A percentile compares a stretch with the other conserved stretches of the same genome.
These are phyloP conservation scores for Ctenodactylus gundi DNA, from an alignment of 2,113 vertebrate species.

Conservation along the genomic window DNA sequence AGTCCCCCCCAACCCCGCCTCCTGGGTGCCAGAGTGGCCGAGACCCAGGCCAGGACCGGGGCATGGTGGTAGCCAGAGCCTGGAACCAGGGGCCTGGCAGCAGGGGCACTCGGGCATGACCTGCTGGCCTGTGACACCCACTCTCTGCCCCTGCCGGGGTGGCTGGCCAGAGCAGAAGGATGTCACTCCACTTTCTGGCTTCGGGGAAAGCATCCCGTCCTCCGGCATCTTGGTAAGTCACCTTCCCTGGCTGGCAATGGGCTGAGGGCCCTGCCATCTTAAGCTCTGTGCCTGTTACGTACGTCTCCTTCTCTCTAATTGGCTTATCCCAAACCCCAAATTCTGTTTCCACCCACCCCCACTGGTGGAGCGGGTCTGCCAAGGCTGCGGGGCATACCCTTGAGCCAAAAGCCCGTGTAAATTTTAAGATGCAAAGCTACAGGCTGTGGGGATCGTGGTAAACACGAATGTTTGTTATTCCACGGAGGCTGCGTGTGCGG, in stretches of 20 bases:
- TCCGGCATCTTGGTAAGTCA: constrained; percentile 56
- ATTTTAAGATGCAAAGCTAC: constrained; percentile 30
- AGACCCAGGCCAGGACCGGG: too few species aligned
- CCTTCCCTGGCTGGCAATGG: background rate
- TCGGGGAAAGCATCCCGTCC: background rate
- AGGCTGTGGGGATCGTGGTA: constrained; percentile 31
- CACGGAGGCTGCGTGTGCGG: background rate
- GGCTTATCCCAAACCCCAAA: constrained; percentile 65
- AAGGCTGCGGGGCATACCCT: constrained; percentile 34
- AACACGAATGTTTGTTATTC: constrained; percentile 41
- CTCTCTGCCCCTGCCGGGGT: background rate
- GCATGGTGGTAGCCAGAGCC: background rate
- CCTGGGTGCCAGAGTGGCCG: background rate
- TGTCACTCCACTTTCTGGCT: background rate
- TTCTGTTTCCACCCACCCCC: background rate
- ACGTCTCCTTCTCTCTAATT: constrained; percentile 48
- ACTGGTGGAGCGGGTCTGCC: background rate
- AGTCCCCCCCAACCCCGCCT: constrained; percentile 26
- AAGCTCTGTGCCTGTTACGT: background rate
- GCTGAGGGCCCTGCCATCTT: constrained; percentile 68
- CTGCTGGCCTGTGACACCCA: background rate
- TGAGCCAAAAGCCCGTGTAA: constrained; percentile 40
- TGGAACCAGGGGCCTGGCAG: background rate
- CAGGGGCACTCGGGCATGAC: too few species aligned
- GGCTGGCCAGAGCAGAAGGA: background rate